These are phyloP conservation scores for Daubentonia madagascariensis DNA, from an alignment of 2,113 vertebrate genomes.

Conservation along the genomic window DNA sequence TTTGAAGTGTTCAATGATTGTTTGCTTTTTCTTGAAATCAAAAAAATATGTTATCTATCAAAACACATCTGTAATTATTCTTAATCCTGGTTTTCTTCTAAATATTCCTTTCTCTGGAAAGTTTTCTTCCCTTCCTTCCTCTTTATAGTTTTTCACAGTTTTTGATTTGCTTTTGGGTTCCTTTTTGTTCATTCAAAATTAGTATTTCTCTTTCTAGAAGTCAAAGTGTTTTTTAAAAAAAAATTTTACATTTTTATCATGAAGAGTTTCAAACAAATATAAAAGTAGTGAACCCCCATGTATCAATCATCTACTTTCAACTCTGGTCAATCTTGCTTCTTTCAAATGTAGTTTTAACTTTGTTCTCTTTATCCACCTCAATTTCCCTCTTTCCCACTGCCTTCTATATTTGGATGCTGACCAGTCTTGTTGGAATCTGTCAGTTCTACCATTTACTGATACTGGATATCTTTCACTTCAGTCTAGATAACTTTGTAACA, in stretches of 20 bases:
- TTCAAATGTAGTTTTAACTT: neutral
- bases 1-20: neutral
- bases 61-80: neutral
- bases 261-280: neutral
- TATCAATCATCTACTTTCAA: neutral
- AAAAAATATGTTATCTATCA: slow-evolving; percentile 36
- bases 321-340: neutral
- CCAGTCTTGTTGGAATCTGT: neutral
- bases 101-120: neutral
- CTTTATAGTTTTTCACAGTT: neutral
- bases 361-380: neutral
- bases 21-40: slow-evolving; percentile 46
- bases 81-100: neutral
- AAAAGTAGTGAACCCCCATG: neutral
- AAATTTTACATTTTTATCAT: neutral
- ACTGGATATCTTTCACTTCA: neutral
- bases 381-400: neutral
- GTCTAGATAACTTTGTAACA: neutral
- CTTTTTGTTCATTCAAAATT: slow-evolving; percentile 45
- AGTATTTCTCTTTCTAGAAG: neutral
- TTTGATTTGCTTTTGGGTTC: slow-evolving; percentile 25
- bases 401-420: slow-evolving; percentile 31
- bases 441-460: neutral
- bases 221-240: neutral
- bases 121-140: neutral